Base-by-base conservation (phyloP, 2,888 invertebrate genomes). In the Serrognathus titanus region DNA sequence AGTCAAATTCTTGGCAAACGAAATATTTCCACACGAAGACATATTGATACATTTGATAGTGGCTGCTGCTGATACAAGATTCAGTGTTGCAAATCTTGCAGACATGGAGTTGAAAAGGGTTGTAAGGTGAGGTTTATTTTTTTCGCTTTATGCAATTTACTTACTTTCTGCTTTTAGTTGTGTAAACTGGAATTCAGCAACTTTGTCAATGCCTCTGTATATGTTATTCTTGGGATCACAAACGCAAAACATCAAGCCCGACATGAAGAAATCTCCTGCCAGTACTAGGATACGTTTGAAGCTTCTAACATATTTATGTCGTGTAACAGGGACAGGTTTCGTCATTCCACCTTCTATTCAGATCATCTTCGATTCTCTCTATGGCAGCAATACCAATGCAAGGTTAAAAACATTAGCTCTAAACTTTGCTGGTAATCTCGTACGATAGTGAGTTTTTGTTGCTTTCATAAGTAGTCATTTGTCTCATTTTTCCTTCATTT, bases 1-100 rank as follows among this genome's bases (percentile, higher is more conserved):
- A 66, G 87, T 95, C 2, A 90, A 90, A 70, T 92, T 96, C 69
- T 81, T 96, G 53, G 85, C 87, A 47, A 84, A 87, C 63, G 92
- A 92, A 48, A 83, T 92, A 40, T 89, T 94, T 68, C 81, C 84
- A 24, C 87, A 88, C 68, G 82, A 84, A 20, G 90, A 92, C 57
- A 84, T 90, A 31, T 81, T 93, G 16, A 78, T 89, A 60, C 88
- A 91, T 53, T 80, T 94, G 57, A 86, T 95, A 7, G 86, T 96
- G 5, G 94, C 92, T 1, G 90, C 93, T 0, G 88, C 95, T 0
- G 96, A 96, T 71, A 92, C 94, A 0, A 81, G 95, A 61, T 94
- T 90, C 74, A 90, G 88, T 76, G 92, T 96, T 45, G 93, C 93
- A 51, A 92, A 93, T 71, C 83, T 89, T 55, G 94, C 94, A 1